These are phyloP conservation scores for Sylvilagus bachmani DNA, from an alignment of 2,113 vertebrate genomes.

Conservation along the genomic window DNA sequence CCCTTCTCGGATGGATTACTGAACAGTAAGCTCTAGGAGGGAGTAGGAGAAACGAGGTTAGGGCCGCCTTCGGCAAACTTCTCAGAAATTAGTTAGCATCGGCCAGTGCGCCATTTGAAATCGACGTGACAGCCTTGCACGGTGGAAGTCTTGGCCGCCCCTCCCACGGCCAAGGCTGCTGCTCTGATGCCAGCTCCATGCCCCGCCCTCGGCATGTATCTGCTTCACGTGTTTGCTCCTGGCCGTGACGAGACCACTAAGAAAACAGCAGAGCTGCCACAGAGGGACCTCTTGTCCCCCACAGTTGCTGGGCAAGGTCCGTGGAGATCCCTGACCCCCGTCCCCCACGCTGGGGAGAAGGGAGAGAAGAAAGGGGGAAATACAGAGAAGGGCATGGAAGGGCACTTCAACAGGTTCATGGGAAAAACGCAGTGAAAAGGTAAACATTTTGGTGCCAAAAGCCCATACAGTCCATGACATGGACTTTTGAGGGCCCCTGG, in stretches of 20 bases:
- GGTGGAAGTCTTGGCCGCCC: not conserved
- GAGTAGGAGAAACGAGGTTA: not conserved
- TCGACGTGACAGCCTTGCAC: not conserved
- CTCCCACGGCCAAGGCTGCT: not conserved
- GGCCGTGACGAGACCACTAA: not conserved
- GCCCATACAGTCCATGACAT: too few relatives aligned
- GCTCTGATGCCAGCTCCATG: not conserved
- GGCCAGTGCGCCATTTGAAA: not conserved
- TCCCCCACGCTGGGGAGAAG: rapidly evolving
- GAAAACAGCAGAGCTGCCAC: not conserved
- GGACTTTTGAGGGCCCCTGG: too few relatives aligned
- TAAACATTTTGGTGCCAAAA: too few relatives aligned
- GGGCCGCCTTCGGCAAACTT: not conserved
- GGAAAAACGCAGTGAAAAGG: too few relatives aligned
- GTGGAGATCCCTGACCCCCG: not conserved
- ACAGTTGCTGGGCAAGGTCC: not conserved
- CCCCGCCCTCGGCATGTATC: not conserved
- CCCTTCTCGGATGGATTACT: not conserved
- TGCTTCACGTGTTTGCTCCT: not conserved
- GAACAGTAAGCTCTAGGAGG: not conserved
- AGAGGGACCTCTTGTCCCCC: not conserved
- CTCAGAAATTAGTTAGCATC: not conserved
- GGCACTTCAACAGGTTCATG: too few relatives aligned
- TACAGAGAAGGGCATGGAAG: too few relatives aligned
- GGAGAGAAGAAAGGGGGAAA: not conserved